phyloP scores from a whole-genome alignment of 2,797 vertebrate species.

The Nyctalus aviator region DNA sequence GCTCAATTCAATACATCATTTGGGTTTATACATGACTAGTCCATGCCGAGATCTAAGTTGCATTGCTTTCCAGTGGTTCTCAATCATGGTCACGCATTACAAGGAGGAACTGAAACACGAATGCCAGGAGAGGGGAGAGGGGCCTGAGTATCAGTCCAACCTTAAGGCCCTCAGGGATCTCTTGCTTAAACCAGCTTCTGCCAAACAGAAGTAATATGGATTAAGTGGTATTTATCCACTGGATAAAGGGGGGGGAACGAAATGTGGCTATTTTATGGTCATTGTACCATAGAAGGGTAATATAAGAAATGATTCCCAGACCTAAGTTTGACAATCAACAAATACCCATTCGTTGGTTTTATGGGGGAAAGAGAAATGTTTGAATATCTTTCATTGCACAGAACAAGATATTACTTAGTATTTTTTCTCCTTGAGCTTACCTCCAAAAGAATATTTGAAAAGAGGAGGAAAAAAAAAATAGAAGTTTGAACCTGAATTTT shows the following conservation, averaged over 20 bases:
- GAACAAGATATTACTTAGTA: neutral
- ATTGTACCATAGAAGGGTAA: neutral
- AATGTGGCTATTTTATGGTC: neutral
- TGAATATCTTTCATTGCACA: neutral
- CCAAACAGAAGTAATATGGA: neutral
- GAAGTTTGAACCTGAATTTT: constrained; percentile 17
- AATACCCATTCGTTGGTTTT: neutral
- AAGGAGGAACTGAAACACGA: neutral
- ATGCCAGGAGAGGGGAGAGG: neutral
- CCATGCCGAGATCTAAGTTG: neutral
- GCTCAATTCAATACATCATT: constrained; percentile 1
- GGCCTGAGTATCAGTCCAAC: neutral
- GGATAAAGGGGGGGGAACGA: neutral
- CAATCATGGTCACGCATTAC: neutral
- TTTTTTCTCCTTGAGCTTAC: constrained; percentile 23
- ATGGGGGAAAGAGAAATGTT: neutral
- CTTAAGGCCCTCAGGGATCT: neutral
- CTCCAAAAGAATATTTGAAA: neutral
- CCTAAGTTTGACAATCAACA: neutral
- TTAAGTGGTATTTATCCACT: neutral
- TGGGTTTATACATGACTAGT: neutral
- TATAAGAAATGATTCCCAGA: neutral
- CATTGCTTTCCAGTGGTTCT: neutral
- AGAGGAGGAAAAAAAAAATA: neutral
- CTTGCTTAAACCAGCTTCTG: neutral